phyloP scores from a whole-genome alignment of 2,888 invertebrate species.

The Macrosiphum euphorbiae region DNA sequence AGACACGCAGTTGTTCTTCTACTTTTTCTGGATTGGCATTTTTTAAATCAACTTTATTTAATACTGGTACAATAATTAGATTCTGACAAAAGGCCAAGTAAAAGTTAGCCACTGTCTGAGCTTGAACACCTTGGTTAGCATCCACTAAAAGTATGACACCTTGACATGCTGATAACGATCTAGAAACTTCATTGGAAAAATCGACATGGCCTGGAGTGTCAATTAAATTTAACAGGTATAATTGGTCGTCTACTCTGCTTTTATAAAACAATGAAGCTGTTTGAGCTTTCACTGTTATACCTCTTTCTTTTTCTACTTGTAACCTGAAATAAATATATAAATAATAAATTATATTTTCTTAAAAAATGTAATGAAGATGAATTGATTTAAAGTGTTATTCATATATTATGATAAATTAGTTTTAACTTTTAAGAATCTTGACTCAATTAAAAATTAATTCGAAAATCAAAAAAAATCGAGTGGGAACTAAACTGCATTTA shows the following conservation, averaged over 20 bases:
- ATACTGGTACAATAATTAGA: conserved; percentile 87
- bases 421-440: not conserved
- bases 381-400: not conserved
- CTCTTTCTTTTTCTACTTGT: conserved; percentile 92
- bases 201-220: conserved; percentile 99
- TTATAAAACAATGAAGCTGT: conserved; percentile 89
- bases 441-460: not conserved
- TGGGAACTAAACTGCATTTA: no score
- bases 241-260: conserved; percentile 74
- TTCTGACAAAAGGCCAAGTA: conserved; percentile 88
- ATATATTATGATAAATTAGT: not conserved
- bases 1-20: conserved; percentile 80
- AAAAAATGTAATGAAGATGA: not conserved
- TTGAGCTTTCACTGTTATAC: conserved; percentile 98
- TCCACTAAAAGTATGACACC: conserved; percentile 93
- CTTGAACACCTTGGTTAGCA: conserved; percentile 94
- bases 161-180: conserved; percentile 93
- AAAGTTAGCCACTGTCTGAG: conserved; percentile 98
- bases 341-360: not conserved
- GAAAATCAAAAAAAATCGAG: no score
- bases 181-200: conserved; percentile 94
- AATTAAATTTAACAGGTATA: conserved; percentile 92
- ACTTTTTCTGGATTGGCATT: conserved; percentile 89
- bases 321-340: conserved; percentile 70
- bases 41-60: conserved; percentile 97